Base-by-base conservation (phyloP, 2,888 invertebrate species). In the Nomada ruficornis region DNA sequence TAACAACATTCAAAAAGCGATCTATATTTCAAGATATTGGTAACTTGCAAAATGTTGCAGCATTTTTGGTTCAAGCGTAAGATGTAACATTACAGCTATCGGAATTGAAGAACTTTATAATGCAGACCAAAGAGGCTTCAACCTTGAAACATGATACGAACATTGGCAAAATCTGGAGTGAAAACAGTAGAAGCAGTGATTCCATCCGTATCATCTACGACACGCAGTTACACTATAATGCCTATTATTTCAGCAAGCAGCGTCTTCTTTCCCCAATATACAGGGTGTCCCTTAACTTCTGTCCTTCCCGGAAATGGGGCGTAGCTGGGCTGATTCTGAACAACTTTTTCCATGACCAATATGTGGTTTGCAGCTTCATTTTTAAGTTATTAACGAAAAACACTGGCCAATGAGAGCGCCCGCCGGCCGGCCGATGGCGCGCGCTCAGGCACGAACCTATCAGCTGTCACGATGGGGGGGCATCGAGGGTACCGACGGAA, bases 31-130 rank as follows among this genome's bases (percentile, higher is more conserved):
- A 29, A 29, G 29, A 29, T 29, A 29, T 29, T 29, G 29, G 29
- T 29, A 29, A 29, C 18, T 5, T 63, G 1, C 20, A 63, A 63
- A 47, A 44, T 44, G 47, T 63, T 2, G 44, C 23, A 63, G 47
- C 23, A 20, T 63, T 9, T 47, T 63, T 63, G 20, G 23, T 63
- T 63, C 47, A 44, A 3, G 15, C 23, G 23, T 63, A 44, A 20
- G n/a, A 20, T 63, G 44, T 20, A 63, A 20, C 20, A 42, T 23
- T 13, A 9, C 44, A 20, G 63, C 4, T 23, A 23, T 23, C 23
- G 23, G 23, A 23, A 23, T 63, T 63, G 42, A 44, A 47, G 23
- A 63, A 63, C 15, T 63, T n/a, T 63, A 63, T 11, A 23, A 23
- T 23, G 44, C 44, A 15, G 44, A 63, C 47, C 44, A 23, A 29